phyloP scores from a whole-genome alignment of 1,140 invertebrate species.

The Brachionus angularis region DNA sequence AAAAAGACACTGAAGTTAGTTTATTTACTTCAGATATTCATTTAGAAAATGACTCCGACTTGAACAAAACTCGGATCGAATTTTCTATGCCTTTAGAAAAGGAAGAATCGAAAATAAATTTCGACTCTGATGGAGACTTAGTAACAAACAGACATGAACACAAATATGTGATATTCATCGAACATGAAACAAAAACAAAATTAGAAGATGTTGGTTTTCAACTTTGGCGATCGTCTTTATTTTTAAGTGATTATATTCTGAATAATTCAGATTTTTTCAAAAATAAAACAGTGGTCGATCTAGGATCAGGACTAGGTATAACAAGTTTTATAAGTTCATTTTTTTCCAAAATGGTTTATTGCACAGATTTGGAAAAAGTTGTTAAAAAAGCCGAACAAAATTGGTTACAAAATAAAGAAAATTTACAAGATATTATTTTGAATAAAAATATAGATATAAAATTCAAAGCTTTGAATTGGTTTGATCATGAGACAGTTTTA shows the following conservation, averaged over 20 bases:
- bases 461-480: constrained; percentile 24
- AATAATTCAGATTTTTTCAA: neutral
- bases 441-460: neutral
- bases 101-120: neutral
- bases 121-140: constrained; percentile 15
- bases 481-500: neutral
- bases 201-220: constrained; percentile 15
- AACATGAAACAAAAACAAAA: constrained; percentile 27
- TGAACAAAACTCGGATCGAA: neutral
- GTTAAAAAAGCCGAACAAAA: constrained; percentile 11
- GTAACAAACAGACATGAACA: neutral
- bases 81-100: neutral
- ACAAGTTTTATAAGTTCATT: neutral
- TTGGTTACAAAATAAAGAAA: constrained; percentile 2
- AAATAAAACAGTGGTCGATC: constrained; percentile 10
- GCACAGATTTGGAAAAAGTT: constrained; percentile 14
- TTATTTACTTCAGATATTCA: constrained; percentile 22
- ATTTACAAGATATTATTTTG: constrained; percentile 5
- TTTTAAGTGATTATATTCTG: constrained; percentile 3
- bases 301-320: constrained; percentile 1
- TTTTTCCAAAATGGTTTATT: neutral
- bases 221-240: constrained; percentile 25
- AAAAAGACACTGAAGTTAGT: neutral
- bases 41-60: neutral
- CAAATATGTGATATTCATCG: neutral